Base-by-base conservation (phyloP, 2,113 vertebrate genomes). In the Pampusana beccarii region DNA sequence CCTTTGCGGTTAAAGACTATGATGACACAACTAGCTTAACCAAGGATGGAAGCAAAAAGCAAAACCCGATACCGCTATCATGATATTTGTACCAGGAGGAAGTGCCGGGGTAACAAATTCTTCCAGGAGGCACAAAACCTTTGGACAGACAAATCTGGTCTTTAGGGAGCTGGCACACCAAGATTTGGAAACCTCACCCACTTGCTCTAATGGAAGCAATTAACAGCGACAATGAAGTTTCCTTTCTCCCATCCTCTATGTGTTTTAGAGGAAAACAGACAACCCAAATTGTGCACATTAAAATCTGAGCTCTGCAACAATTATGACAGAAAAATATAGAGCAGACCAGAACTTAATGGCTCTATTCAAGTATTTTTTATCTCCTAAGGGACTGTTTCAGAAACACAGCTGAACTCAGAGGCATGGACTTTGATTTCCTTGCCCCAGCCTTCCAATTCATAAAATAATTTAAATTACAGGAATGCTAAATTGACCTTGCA, bases 401-500 rank as follows among this genome's bases (percentile, higher is more conserved):
- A 84, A 92, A 83, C 31, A 20, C 36, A 80, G 56, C 20, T 86
- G 71, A 91, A 75, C 61, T 90, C 31, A 20, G 48, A 93, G 53
- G 48, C 56, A 61, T 3, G 31, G n/a, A 31, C 73, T 92, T 95
- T 50, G 40, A 94, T 93, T 93, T 90, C 74, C 71, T 80, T 33
- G 33, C 24, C 86, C 36, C 66, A 24, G 23, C 25, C 58, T 71
- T 50, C 53, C 78, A 86, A 72, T 83, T 79, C 71, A 83, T 77
- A 78, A 83, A 94, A 91, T 46, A 57, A 77, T 67, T 94, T 80
- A 57, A 92, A 93, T 85, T 92, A 88, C 28, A 67, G 16, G 26
- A 83, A 48, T 69, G 80, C 51, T 51, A 93, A 83, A 82, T 64
- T 87, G 93, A 79, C 92, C 96, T 93, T 96, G 93, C 61, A 40